Evolutionary conservation across 2,797 vertebrate genomes (phyloP), one percentile per base, ranked within the genome.

Genomic region (Pangasius larnaudii): DNA sequence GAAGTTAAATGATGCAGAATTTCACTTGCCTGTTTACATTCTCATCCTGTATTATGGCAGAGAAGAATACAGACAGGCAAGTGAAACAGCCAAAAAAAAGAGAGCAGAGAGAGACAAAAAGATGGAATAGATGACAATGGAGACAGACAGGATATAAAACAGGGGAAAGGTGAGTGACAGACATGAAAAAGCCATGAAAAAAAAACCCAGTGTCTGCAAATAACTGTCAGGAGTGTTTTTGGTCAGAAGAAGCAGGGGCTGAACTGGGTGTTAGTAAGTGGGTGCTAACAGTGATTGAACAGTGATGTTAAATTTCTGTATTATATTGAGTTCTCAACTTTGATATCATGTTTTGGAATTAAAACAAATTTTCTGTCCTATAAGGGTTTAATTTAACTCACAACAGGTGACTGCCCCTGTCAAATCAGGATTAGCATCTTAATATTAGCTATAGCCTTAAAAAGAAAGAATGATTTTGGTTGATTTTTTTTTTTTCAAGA

Each of bases 1-100:
- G 80, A n/a, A 9, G 59, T 46, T 82, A 39, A 61, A 81, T 42
- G 56, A 81, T 61, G 78, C 56, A 81, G 78, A 61, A 59, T 39
- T 39, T 39, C 30, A 5, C 51, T 80, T 58, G 77, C 30, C 53
- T 58, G 77, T 58, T 58, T 59, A 39, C 22, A 59, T 59, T 59
- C 30, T 79, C 30, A 11, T 56, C 51, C 39, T 74, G 24, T 74
- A 74, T 74, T 49, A 46, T 10, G 42, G 5, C 30, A 79, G 77
- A 56, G 56, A 27, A 39, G 19, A 24, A 80, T 59, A 4, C 33
- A 80, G 56, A 59, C 58, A 42, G 22, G 56, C 78, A 27, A 27
- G 78, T 24, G 33, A 59, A 39, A 39, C 78, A 59, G 30, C 13
- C 77, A 36, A 8, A 36, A 8, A 8, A 79, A 19, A 33, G 30